Conservation (phyloP, 2,113 vertebrate genomes). For the Brachyhypopomus gauderio region DNA sequence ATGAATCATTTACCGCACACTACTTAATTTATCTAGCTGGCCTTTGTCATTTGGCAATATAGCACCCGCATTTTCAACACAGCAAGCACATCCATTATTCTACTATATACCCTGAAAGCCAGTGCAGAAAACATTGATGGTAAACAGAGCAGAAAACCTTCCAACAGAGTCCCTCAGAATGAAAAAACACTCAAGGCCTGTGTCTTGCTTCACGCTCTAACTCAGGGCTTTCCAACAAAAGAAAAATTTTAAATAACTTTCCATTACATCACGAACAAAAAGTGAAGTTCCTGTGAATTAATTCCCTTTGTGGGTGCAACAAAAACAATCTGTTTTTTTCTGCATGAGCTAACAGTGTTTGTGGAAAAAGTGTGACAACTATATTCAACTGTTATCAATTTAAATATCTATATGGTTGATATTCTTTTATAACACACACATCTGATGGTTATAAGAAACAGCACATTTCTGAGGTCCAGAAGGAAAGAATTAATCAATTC, state of each 20-base stretch:
- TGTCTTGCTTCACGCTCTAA: not conserved
- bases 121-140: not conserved
- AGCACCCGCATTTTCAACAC: too few relatives aligned
- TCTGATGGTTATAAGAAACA: not conserved
- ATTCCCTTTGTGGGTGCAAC: slow-evolving; percentile 45
- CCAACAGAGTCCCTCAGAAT: not conserved
- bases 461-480: not conserved
- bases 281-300: slow-evolving; percentile 37
- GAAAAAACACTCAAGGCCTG: not conserved
- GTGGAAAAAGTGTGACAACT: not conserved
- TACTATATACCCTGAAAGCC: not conserved
- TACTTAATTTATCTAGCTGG: too few relatives aligned
- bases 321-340: slow-evolving; percentile 25
- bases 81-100: too few relatives aligned
- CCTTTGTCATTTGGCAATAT: too few relatives aligned
- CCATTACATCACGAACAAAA: slow-evolving; percentile 57
- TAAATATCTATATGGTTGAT: not conserved
- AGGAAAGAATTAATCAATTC: not conserved
- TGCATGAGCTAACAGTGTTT: not conserved
- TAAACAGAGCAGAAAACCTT: not conserved
- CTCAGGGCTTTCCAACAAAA: slow-evolving; percentile 48
- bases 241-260: slow-evolving; percentile 57
- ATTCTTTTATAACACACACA: not conserved
- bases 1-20: too few relatives aligned
- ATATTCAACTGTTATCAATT: not conserved